phyloP scores from a whole-genome alignment of 2,888 invertebrate genomes.

The Copidosoma aretas region DNA sequence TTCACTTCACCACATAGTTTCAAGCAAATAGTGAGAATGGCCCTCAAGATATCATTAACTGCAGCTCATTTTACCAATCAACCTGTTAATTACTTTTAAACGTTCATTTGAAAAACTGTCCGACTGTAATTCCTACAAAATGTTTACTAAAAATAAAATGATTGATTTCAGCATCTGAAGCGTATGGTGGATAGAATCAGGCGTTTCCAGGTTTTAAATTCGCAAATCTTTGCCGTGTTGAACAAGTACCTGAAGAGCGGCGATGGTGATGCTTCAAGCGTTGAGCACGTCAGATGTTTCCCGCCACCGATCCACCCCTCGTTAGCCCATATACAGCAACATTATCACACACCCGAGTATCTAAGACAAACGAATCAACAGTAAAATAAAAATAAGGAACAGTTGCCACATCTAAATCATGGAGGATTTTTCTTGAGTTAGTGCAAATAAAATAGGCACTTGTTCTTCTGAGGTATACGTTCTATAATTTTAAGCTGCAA shows the following conservation, averaged over 20 bases:
- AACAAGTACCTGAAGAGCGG: slow-evolving; percentile 92
- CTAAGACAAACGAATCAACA: slow-evolving; percentile 61
- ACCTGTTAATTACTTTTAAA: neutral
- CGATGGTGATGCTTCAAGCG: slow-evolving; percentile 81
- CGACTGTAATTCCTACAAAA: neutral
- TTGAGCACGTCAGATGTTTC: slow-evolving; percentile 96
- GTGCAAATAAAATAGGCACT: slow-evolving; percentile 7
- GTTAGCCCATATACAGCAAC: slow-evolving; percentile 69
- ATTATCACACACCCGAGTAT: slow-evolving; percentile 66
- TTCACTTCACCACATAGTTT: neutral
- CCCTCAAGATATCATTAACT: neutral
- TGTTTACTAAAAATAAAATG: slow-evolving; percentile 7
- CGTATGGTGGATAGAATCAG: slow-evolving; percentile 97
- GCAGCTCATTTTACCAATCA: neutral
- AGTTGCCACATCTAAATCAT: slow-evolving; percentile 20
- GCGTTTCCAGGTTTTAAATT: slow-evolving; percentile 97
- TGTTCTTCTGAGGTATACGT: neutral
- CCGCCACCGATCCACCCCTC: slow-evolving; percentile 90
- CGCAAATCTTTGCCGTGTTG: slow-evolving; percentile 94
- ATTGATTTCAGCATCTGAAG: slow-evolving; percentile 78
- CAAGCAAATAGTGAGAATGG: neutral
- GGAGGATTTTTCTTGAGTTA: slow-evolving; percentile 19
- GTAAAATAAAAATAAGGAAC: slow-evolving; percentile 25
- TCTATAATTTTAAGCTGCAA: slow-evolving; percentile 25
- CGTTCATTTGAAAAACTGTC: neutral